Evolutionary conservation across 37 sponge, comb jelly and placozoan genomes (phyloP).

Genomic region (Amphimedon queenslandica): DNA sequence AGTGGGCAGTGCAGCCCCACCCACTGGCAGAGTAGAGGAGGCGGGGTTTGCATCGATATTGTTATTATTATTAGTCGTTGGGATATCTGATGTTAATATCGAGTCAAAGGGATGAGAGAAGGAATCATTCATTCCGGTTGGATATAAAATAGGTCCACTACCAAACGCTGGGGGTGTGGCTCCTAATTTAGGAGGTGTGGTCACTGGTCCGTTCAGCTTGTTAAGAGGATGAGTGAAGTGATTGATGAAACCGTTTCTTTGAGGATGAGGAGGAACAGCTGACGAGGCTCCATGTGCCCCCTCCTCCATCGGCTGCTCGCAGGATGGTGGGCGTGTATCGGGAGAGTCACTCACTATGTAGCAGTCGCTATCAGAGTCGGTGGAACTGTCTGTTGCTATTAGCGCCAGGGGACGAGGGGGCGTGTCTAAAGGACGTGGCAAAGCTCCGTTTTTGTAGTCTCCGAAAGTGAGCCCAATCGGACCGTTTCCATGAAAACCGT

Average conservation of each 20-base stretch:
- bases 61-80: too few relatives aligned
- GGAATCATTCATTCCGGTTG: background rate
- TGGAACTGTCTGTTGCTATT: background rate
- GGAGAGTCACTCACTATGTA: conserved; percentile 6
- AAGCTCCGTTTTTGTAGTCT: background rate
- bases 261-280: conserved; percentile 3
- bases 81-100: background rate
- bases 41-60: too few relatives aligned
- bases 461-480: background rate
- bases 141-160: background rate
- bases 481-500: background rate
- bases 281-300: background rate
- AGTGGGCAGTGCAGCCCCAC: background rate
- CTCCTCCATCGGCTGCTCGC: background rate
- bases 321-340: conserved; percentile 7
- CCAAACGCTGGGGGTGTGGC: conserved; percentile 2
- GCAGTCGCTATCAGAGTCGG: conserved; percentile 66
- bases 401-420: too few relatives aligned
- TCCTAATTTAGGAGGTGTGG: background rate
- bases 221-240: background rate
- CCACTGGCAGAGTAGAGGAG: background rate
- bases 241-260: background rate
- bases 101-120: background rate
- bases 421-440: background rate
- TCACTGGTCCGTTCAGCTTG: background rate